phyloP scores from a whole-genome alignment of 2,888 invertebrate genomes.

The Drosophila heteroneura region DNA sequence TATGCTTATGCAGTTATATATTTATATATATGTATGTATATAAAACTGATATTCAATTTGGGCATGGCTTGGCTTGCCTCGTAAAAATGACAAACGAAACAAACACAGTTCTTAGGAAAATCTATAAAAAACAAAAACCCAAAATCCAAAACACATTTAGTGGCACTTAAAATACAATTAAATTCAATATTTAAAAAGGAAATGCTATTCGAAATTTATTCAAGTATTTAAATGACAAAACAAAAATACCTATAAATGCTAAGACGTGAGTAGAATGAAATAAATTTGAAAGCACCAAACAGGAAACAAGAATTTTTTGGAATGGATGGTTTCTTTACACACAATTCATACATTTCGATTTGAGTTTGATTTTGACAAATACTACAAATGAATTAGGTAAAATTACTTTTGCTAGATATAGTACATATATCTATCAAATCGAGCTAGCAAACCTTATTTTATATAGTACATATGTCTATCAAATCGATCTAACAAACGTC shows the following conservation, averaged over 20 bases:
- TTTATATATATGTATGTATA: conserved; percentile 3
- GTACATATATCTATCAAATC: no score
- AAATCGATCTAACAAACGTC: not conserved
- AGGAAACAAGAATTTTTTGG: not conserved
- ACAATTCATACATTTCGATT: not conserved
- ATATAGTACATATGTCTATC: no score
- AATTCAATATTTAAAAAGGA: conserved; percentile 23
- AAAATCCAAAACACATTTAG: conserved; percentile 21
- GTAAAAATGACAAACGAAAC: conserved; percentile 23
- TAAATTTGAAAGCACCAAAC: not conserved
- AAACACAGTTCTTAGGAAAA: conserved; percentile 7
- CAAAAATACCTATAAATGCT: not conserved
- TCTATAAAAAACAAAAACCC: not conserved
- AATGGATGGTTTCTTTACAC: not conserved
- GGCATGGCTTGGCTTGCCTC: not conserved
- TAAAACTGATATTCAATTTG: conserved; percentile 9
- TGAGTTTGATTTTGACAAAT: not conserved
- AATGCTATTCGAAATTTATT: conserved; percentile 21
- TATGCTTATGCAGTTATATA: not conserved
- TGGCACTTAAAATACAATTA: conserved; percentile 39
- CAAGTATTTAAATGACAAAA: conserved; percentile 9
- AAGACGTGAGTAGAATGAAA: conserved; percentile 19
- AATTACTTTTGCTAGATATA: not conserved
- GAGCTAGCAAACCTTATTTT: no score
- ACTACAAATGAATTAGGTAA: not conserved